These are phyloP conservation scores for Phoxinus dragarum DNA, from an alignment of 2,797 vertebrate genomes.

Conservation along the genomic window DNA sequence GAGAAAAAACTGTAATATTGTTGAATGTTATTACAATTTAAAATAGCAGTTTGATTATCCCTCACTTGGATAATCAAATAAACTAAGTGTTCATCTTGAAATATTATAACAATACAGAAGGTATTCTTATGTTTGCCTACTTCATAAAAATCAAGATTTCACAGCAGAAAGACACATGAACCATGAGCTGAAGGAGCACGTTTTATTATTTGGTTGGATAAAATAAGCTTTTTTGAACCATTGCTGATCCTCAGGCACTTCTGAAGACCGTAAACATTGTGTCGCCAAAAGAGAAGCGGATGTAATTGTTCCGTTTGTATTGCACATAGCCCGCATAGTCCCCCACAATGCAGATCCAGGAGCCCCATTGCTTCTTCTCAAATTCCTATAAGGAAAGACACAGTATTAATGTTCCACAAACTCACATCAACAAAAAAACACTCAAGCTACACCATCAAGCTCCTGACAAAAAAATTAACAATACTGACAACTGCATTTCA, in stretches of 20 bases:
- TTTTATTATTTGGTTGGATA: not conserved
- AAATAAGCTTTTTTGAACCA: not conserved
- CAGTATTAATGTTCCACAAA: not conserved
- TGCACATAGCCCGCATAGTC: accelerated
- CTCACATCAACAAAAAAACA: not conserved
- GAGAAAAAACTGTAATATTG: too few species aligned
- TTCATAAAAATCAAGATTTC: too few species aligned
- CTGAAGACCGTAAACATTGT: accelerated
- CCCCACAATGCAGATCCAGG: not conserved
- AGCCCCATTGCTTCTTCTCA: not conserved
- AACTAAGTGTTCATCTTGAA: too few species aligned
- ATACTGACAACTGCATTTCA: too few species aligned
- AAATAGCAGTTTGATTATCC: too few species aligned
- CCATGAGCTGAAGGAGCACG: not conserved
- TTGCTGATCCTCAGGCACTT: not conserved
- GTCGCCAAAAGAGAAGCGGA: accelerated
- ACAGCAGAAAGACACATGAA: not conserved
- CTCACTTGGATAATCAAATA: too few species aligned
- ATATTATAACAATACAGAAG: too few species aligned
- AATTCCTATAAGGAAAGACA: not conserved
- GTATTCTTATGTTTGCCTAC: too few species aligned
- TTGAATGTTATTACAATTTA: too few species aligned
- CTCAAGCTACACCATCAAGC: not conserved
- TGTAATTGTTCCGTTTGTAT: accelerated
- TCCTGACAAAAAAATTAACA: not conserved